Base-by-base conservation (phyloP, 2,113 vertebrate genomes). In the Fukomys damarensis region DNA sequence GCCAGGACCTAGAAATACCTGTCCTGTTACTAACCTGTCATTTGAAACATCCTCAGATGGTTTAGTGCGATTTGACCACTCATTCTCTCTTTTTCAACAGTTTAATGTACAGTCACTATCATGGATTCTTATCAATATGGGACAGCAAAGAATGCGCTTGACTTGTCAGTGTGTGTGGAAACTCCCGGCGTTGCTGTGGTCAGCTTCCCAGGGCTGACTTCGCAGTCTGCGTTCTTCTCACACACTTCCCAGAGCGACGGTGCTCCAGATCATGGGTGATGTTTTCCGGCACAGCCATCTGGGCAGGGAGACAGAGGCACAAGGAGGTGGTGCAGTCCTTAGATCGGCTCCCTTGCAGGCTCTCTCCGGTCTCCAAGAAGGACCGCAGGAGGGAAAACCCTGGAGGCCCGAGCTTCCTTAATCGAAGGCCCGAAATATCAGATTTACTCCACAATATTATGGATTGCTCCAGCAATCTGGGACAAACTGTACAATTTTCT, bases 1-100 rank as follows among this genome's bases (percentile, higher is more conserved):
- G 30, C 32, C 26, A 84, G 74, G 58, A 76, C 49, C 74, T 80
- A 66, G 95, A 97, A 94, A 96, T 96, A 93, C 96, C 94, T 96
- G 91, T 96, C 86, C 49, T 65, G 43, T 91, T 92, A 92, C 88
- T 95, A 93, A 79, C 43, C 85, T 93, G 49, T 52, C 91, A 77
- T 93, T 96, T 83, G 86, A 94, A 76, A 88, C 77, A 91, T 72
- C 66, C 61, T 70, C n/a, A 20, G 59, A 92, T 88, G 72, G 24
- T 68, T 91, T 35, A 46, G 11, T 58, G 72, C 91, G 95, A 91
- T 96, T 82, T 86, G 74, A 94, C 88, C 87, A 46, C 49, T 65
- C 85, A 6, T 28, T 70, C 52, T 59, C 35, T 89, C 43, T 91
- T 58, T 82, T 28, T 87, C 35, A 76, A 19, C 30, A 72, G 35